A percentile compares a stretch with the other conserved stretches of the same genome.
Conservation (phyloP, 2,113 vertebrate genomes). For the Sminthopsis crassicaudata region DNA sequence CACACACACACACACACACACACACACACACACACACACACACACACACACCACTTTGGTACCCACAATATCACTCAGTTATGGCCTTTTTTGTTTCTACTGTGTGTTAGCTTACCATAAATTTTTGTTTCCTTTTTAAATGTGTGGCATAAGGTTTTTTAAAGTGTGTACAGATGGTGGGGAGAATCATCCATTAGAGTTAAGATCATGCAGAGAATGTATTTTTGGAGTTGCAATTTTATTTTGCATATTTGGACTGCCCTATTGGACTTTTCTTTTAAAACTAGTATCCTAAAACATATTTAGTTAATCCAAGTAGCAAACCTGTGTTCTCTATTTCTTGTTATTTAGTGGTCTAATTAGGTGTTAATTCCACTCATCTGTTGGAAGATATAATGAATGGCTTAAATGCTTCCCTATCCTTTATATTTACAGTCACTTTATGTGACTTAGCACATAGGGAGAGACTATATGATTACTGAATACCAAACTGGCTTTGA, state of each 20-base stretch:
- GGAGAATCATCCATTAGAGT: background rate
- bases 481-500: background rate
- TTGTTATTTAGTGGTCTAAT: background rate
- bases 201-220: background rate
- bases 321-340: background rate
- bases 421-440: background rate
- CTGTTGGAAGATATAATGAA: background rate
- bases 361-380: background rate
- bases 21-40: background rate
- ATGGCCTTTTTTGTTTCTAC: conserved; percentile 26
- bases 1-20: no score
- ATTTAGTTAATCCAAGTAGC: background rate
- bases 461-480: background rate
- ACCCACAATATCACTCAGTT: conserved; percentile 39
- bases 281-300: background rate
- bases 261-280: background rate
- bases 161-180: background rate
- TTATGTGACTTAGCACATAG: background rate
- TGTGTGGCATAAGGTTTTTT: conserved; percentile 10
- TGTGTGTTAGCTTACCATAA: conserved; percentile 3
- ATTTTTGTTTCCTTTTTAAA: conserved; percentile 56
- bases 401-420: background rate
- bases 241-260: background rate
- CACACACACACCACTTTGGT: background rate
- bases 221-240: background rate